phyloP scores from a whole-genome alignment of 2,113 vertebrate genomes.

The Furnarius figulus region DNA sequence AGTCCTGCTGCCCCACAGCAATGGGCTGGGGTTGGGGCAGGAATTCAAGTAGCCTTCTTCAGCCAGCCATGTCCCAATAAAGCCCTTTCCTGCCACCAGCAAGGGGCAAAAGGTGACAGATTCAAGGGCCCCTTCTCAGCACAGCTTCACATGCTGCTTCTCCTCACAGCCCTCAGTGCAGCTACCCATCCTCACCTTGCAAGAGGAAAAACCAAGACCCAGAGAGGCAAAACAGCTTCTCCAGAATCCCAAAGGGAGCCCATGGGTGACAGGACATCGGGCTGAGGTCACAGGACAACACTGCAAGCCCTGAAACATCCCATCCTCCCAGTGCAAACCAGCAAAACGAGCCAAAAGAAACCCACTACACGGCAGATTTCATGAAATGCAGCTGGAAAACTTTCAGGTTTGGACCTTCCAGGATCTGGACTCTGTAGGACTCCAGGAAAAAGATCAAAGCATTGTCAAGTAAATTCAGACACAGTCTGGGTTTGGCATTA shows the following conservation, averaged over 20 bases:
- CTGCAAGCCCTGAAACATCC: background rate
- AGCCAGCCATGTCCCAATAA: background rate
- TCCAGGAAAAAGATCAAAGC: background rate
- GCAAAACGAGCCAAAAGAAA: background rate
- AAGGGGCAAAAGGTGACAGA: background rate
- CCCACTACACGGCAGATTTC: background rate
- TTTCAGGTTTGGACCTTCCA: background rate
- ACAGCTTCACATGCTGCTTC: background rate
- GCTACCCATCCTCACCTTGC: too few relatives aligned
- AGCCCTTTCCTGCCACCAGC: fast-evolving
- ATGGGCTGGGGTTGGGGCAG: background rate
- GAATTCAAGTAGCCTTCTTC: background rate
- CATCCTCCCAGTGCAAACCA: background rate
- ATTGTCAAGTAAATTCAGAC: background rate
- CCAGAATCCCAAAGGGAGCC: background rate
- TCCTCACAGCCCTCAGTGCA: background rate
- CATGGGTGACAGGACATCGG: fast-evolving
- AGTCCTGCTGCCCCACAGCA: background rate
- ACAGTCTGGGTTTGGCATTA: background rate
- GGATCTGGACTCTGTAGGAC: background rate
- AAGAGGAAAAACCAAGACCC: background rate
- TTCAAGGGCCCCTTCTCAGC: background rate
- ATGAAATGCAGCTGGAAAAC: background rate
- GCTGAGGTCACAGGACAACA: background rate
- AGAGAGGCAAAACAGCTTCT: background rate